Base-by-base conservation (phyloP, 2,113 vertebrate genomes). In the Perccottus glenii region DNA sequence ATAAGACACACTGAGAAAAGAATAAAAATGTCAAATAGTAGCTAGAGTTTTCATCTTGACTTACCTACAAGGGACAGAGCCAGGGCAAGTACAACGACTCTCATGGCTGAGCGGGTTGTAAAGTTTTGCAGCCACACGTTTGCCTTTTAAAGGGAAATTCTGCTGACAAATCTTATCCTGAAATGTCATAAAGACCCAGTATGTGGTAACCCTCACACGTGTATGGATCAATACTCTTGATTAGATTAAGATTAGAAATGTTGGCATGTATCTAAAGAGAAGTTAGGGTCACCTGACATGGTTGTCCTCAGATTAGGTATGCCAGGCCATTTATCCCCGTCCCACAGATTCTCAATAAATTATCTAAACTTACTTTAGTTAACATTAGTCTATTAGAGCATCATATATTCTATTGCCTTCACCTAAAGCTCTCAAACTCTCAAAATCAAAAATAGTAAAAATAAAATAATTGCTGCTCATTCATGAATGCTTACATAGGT, bases 11-110 rank as follows among this genome's bases (percentile, higher is more conserved):
- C 5, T 36, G 7, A 36, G 16, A 43, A 14, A 9, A 57, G 32
- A 7, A 3, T 35, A 16, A 11, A 42, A 15, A 56, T 9, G 9
- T 10, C 43, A 36, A 16, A 4, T 35, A 2, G 15, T 12, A 64
- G 2, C 6, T 6, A 3, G 6, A 55, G 52, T 55, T 33, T 9
- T 35, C 38, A 15, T 59, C 36, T 14, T 19, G 40, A 86, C 94
- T 94, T 87, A 96, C 95, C 93, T 86, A 90, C 94, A 6, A 95
- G 76, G 85, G 92, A 91, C 78, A 96, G 70, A 52, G 58, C 76
- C 72, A 96, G 72, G 19, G 87, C 82, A 19, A 96, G 86, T 63
- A 93, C 61, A 82, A 95, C 83, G 58, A 63, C 90, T 91, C 84
- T 95, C 95, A 96, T 96, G 84, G 67, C 79, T 82, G 81, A 61